Base-by-base conservation (phyloP, 2,113 vertebrate genomes). In the Conger conger region DNA sequence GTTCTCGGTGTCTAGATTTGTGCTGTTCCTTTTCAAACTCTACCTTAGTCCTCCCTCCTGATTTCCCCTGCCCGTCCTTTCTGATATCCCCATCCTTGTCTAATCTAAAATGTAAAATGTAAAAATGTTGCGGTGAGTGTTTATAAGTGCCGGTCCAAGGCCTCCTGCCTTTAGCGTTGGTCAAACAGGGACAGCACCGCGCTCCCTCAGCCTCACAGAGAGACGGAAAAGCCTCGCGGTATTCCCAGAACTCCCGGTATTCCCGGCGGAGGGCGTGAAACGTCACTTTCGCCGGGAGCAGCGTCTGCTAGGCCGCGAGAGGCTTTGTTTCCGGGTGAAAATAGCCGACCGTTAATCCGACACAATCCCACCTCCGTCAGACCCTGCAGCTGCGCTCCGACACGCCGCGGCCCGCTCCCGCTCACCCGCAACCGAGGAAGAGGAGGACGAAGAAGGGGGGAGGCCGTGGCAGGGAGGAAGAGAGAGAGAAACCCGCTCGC, bases 291-390 rank as follows among this genome's bases (percentile, higher is more conserved):
- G 11, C 37, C 20, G 4, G 57, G 9, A 23, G 11, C 60, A 42
- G 82, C 30, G 60, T 37, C 30, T 30, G n/a, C 60, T 33, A 33
- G 68, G n/a, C 68, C 63, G 18, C 36, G 76, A 83, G 57, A 20
- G 38, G 57, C 33, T 20, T 60, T 13, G n/a, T 37, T 83, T 40
- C 68, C 38, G n/a, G 8, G 42, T 36, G 23, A 35, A 86, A 86
- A 86, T 79, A 86, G 81, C 38, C 53, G 38, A 81, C 38, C 38
- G 85, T 30, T 86, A 86, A 86, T 83, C 85, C 82, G 37, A 60
- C 68, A 42, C 27, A 15, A 40, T 68, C 79, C 68, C 23, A 37
- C 60, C 68, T 27, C 68, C 68, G 5, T 30, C 8, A 30, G 23
- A n/a, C 18, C 17, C 60, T 8, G 9, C 68, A 73, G 4, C 27